Percentiles rank a stretch among this genome's conserved stretches.
These are phyloP conservation scores for Neotoma lepida DNA, from an alignment of 2,113 vertebrate species.

Conservation along the genomic window DNA sequence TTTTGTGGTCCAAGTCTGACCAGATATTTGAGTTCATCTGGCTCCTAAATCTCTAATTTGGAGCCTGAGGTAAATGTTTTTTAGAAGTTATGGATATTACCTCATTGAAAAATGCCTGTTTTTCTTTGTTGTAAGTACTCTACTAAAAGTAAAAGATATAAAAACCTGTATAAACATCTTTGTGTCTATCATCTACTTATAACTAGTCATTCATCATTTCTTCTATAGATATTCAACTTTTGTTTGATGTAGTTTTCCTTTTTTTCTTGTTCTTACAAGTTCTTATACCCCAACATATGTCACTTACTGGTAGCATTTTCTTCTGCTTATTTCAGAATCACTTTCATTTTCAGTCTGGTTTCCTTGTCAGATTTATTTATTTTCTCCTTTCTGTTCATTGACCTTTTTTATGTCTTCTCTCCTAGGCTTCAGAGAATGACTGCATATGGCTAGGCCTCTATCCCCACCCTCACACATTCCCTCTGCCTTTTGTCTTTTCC, in stretches of 20 bases:
- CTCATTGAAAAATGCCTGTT: neutral
- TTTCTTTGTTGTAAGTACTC: conserved; percentile 15
- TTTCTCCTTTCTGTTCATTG: conserved; percentile 53
- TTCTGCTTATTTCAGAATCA: neutral
- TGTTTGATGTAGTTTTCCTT: conserved; percentile 10
- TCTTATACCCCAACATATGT: conserved; percentile 57
- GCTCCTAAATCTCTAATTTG: conserved; percentile 9
- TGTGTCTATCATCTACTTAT: neutral
- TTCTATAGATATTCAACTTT: conserved; percentile 32
- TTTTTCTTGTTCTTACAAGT: conserved; percentile 37
- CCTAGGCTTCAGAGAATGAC: conserved; percentile 72
- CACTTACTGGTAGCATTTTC: conserved; percentile 44
- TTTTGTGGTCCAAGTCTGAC: neutral
- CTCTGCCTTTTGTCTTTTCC: conserved; percentile 22
- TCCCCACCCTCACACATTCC: neutral
- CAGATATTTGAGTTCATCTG: neutral
- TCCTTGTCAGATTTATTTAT: conserved; percentile 80
- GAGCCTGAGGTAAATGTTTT: neutral
- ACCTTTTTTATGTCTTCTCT: conserved; percentile 14
- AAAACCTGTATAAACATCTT: neutral
- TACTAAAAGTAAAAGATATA: neutral
- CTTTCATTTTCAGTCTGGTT: conserved; percentile 65
- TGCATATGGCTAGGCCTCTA: neutral
- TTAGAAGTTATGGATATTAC: neutral
- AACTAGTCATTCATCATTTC: neutral